phyloP scores from a whole-genome alignment of 2,888 invertebrate genomes.

The Tetragonisca angustula region DNA sequence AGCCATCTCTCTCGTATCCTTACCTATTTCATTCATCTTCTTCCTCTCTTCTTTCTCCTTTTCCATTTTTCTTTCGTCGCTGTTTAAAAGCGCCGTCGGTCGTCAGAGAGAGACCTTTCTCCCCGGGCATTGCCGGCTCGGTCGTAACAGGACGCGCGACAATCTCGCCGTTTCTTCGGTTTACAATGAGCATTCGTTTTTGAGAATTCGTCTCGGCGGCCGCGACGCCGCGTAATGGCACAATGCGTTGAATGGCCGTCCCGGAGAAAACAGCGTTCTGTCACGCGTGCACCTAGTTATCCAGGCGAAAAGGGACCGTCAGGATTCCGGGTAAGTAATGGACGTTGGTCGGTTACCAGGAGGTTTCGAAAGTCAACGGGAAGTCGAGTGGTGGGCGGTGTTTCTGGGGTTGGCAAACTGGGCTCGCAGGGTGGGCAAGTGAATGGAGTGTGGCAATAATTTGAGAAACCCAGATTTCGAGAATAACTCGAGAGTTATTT shows the following conservation, averaged over 20 bases:
- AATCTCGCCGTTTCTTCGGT: slow-evolving; percentile 20
- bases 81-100: slow-evolving; percentile 16
- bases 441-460: not conserved
- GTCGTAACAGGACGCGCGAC: slow-evolving; percentile 64
- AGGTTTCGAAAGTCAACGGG: slow-evolving; percentile 30
- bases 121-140: slow-evolving; percentile 54
- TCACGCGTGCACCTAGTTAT: slow-evolving; percentile 49
- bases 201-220: slow-evolving; percentile 51
- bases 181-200: slow-evolving; percentile 46
- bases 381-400: slow-evolving; percentile 46
- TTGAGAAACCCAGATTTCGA: not conserved
- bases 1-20: too few species aligned
- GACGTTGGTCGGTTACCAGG: not conserved
- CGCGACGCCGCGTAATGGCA: slow-evolving; percentile 33
- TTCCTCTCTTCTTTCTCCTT: not conserved
- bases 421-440: not conserved
- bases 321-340: not conserved
- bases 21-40: not conserved
- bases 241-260: slow-evolving; percentile 28
- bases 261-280: slow-evolving; percentile 44
- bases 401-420: not conserved
- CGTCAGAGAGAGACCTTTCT: slow-evolving; percentile 32
- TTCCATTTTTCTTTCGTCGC: not conserved
- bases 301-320: not conserved
- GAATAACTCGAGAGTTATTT: not conserved